These are phyloP conservation scores for Cardiocondyla obscurior DNA, from an alignment of 1,140 invertebrate species.

Conservation along the genomic window DNA sequence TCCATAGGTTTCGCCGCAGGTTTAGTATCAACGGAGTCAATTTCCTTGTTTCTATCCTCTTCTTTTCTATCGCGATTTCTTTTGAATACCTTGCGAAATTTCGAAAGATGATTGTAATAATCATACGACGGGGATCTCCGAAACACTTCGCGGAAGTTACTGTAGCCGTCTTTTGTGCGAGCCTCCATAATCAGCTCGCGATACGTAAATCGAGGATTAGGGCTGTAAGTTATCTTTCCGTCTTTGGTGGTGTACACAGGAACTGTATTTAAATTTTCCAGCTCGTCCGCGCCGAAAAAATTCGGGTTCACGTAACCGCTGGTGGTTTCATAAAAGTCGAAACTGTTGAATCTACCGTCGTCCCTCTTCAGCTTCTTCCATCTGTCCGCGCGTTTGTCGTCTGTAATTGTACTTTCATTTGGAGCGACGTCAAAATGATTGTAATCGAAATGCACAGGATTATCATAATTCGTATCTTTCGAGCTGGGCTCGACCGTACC, in stretches of 20 bases:
- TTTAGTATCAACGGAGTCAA: conserved; percentile 18
- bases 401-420: conserved; percentile 21
- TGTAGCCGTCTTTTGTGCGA: conserved; percentile 63
- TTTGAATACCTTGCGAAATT: conserved; percentile 53
- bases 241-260: conserved; percentile 83
- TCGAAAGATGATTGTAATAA: conserved; percentile 60
- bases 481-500: neutral
- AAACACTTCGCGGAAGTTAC: conserved; percentile 37
- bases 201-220: conserved; percentile 80
- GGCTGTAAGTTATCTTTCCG: conserved; percentile 82
- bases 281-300: conserved; percentile 72
- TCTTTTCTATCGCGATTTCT: conserved; percentile 24
- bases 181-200: conserved; percentile 76
- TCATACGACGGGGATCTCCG: conserved; percentile 51
- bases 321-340: conserved; percentile 52
- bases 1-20: neutral
- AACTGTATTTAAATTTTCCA: conserved; percentile 78
- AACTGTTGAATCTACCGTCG: conserved; percentile 48
- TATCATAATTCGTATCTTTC: neutral
- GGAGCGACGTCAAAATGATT: conserved; percentile 11
- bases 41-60: neutral
- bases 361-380: conserved; percentile 60
- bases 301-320: conserved; percentile 77
- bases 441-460: neutral
- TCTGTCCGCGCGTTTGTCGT: conserved; percentile 23